These are phyloP conservation scores for Tachina grossa DNA, from an alignment of 2,888 invertebrate species.

Conservation along the genomic window DNA sequence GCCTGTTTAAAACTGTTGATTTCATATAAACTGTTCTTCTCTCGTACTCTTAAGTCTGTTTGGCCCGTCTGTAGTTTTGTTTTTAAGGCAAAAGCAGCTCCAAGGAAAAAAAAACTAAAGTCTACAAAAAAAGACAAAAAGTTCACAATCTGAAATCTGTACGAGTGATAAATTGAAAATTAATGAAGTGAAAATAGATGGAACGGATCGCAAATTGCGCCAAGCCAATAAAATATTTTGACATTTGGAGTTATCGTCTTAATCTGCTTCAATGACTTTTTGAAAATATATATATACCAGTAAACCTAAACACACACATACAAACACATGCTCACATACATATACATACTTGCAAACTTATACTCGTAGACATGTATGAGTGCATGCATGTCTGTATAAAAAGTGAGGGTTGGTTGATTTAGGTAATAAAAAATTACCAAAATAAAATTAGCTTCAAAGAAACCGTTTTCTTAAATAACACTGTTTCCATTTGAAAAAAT, in stretches of 20 bases:
- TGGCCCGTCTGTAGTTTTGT: slow-evolving; percentile 18
- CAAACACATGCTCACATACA: background rate
- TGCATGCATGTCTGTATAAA: background rate
- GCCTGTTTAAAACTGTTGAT: slow-evolving; percentile 25
- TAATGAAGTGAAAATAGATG: slow-evolving; percentile 82
- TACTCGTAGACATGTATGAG: background rate
- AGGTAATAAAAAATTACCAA: slow-evolving; percentile 48
- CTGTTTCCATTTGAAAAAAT: slow-evolving; percentile 3
- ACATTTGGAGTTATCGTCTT: slow-evolving; percentile 82
- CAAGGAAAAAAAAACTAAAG: background rate
- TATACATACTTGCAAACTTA: slow-evolving; percentile 3
- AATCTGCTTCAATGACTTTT: slow-evolving; percentile 81
- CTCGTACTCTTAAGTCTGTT: slow-evolving; percentile 46
- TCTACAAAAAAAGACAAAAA: slow-evolving; percentile 49
- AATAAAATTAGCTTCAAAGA: slow-evolving; percentile 25
- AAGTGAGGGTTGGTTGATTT: slow-evolving; percentile 55
- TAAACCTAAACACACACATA: background rate
- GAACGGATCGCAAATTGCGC: slow-evolving; percentile 82
- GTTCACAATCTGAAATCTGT: slow-evolving; percentile 79
- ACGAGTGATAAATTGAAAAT: slow-evolving; percentile 82
- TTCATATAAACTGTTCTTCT: slow-evolving; percentile 36
- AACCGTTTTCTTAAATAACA: slow-evolving; percentile 48
- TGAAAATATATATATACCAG: slow-evolving; percentile 36
- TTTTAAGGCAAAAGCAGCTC: slow-evolving; percentile 10
- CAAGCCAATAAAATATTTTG: slow-evolving; percentile 82